A percentile compares a stretch with the other conserved stretches of the same genome.
These are phyloP conservation scores for Horisme vitalbata DNA, from an alignment of 2,888 invertebrate species.

Conservation along the genomic window DNA sequence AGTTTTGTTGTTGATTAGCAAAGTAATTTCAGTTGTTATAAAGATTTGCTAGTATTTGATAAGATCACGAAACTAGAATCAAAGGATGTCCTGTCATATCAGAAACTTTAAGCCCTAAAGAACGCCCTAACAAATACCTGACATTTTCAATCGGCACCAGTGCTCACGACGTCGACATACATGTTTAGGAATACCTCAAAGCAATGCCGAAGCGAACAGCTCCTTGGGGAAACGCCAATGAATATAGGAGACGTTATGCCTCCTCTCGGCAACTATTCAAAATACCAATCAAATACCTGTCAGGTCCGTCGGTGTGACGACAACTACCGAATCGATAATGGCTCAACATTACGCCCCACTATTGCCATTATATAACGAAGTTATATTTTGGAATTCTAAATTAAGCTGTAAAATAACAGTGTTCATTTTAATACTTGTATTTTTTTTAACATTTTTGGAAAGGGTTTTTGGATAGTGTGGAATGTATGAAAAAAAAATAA, in stretches of 20 bases:
- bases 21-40: conserved; percentile 3
- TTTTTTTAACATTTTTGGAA: conserved; percentile 39
- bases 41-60: neutral
- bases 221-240: conserved; percentile 50
- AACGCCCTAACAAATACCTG: conserved; percentile 76
- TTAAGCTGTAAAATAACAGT: conserved; percentile 79
- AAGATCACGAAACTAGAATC: conserved; percentile 2
- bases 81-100: conserved; percentile 1
- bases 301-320: conserved; percentile 80
- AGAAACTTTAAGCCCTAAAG: conserved; percentile 27
- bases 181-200: conserved; percentile 69
- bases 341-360: conserved; percentile 65
- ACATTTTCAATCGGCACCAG: conserved; percentile 56
- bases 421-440: conserved; percentile 77
- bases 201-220: conserved; percentile 63
- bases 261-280: conserved; percentile 62
- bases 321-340: conserved; percentile 76
- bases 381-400: conserved; percentile 78
- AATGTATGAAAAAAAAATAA: conserved; percentile 34
- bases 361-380: conserved; percentile 75
- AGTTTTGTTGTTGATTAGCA: neutral
- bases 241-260: conserved; percentile 41
- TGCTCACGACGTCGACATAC: conserved; percentile 61
- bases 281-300: conserved; percentile 82
- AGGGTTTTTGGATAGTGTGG: conserved; percentile 37